Percentiles rank a stretch among this genome's conserved stretches.
Evolutionary conservation across 2,113 vertebrate species (phyloP).

Genomic region (Lycocorax pyrrhopterus): DNA sequence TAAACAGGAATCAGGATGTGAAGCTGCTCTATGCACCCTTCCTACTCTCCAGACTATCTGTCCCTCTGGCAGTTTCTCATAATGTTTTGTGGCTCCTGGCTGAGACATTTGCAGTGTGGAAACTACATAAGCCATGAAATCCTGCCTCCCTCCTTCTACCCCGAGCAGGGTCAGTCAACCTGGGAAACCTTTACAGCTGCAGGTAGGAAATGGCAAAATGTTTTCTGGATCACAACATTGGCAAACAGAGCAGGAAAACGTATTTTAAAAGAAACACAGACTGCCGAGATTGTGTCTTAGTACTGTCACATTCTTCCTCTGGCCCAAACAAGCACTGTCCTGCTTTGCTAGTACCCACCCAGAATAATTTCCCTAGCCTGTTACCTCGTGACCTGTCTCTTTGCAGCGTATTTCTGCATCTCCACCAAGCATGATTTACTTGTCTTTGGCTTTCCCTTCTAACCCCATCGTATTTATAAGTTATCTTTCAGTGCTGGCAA

Average conservation of each 20-base stretch:
- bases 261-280: not conserved
- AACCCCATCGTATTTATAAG: not conserved
- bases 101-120: not conserved
- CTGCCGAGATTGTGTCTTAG: not conserved
- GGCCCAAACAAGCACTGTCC: not conserved
- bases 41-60: not conserved
- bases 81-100: not conserved
- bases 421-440: not conserved
- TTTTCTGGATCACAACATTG: not conserved
- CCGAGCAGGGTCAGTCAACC: rapidly evolving
- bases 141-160: not conserved
- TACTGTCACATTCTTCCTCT: not conserved
- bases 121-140: not conserved
- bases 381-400: not conserved
- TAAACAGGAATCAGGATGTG: not conserved
- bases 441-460: not conserved
- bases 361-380: not conserved
- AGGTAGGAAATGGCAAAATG: not conserved
- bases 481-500: not conserved
- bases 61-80: not conserved
- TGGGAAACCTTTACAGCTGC: not conserved
- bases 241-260: not conserved
- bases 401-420: not conserved
- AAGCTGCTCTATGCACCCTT: not conserved
- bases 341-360: not conserved